Percentiles rank a stretch among this genome's conserved stretches.
phyloP scores from a whole-genome alignment of 1,140 invertebrate species.

The Onthophagus taurus region DNA sequence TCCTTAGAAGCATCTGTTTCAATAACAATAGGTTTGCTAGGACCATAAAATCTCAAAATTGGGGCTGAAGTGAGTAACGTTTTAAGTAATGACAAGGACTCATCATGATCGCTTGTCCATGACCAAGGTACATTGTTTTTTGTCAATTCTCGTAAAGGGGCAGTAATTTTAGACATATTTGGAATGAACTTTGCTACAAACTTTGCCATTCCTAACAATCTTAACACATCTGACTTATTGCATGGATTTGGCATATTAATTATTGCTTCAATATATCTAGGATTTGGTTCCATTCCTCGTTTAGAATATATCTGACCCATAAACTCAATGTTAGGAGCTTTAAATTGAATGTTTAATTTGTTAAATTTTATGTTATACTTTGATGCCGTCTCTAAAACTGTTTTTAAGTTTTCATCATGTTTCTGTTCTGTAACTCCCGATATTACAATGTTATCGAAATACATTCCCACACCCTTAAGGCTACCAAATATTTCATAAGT shows the following conservation, averaged over 20 bases:
- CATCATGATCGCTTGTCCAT: conserved; percentile 18
- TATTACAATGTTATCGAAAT: conserved; percentile 36
- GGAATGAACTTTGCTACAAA: conserved; percentile 15
- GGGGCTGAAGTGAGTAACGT: not conserved
- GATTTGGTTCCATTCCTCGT: not conserved
- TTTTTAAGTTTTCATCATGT: no score
- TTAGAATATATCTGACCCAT: not conserved
- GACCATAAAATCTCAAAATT: conserved; percentile 24
- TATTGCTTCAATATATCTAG: conserved; percentile 11
- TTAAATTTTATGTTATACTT: not conserved
- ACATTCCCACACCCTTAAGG: conserved; percentile 29
- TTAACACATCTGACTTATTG: conserved; percentile 23
- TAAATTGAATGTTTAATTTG: not conserved
- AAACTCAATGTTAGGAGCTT: not conserved
- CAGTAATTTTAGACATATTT: conserved; percentile 18
- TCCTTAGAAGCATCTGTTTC: conserved; percentile 28
- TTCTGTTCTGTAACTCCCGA: conserved; percentile 16
- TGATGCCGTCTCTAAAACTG: conserved; percentile 16
- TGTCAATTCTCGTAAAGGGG: conserved; percentile 21
- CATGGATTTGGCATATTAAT: conserved; percentile 18
- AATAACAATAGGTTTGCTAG: conserved; percentile 17
- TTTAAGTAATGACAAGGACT: conserved; percentile 3
- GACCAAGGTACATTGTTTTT: conserved; percentile 21
- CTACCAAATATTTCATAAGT: conserved; percentile 32
- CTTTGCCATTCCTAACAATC: conserved; percentile 6